phyloP scores from a whole-genome alignment of 2,797 vertebrate species.

The Amniataba percoides region DNA sequence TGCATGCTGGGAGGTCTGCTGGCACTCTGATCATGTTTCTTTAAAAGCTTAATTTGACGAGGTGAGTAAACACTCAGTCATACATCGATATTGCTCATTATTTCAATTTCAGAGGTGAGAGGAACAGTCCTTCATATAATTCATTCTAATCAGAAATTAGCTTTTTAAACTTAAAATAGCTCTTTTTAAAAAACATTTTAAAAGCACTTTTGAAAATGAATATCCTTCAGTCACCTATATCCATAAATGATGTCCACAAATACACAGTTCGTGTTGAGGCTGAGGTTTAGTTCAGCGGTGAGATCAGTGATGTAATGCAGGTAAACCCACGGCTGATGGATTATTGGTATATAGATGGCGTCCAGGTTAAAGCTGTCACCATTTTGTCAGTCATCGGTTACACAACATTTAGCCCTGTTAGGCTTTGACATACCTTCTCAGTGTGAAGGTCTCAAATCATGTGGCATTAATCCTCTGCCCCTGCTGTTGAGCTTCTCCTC shows the following conservation, averaged over 20 bases:
- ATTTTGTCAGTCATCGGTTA: slow-evolving; percentile 47
- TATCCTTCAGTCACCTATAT: no score
- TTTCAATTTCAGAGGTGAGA: not conserved
- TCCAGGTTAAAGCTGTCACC: slow-evolving; percentile 27
- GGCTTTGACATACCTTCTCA: slow-evolving; percentile 6
- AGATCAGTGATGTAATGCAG: slow-evolving; percentile 48
- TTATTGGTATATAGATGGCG: slow-evolving; percentile 46
- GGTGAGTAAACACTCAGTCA: not conserved
- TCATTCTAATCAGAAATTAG: no score
- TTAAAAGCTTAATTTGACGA: not conserved
- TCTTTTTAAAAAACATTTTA: no score
- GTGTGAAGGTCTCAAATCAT: slow-evolving; percentile 26
- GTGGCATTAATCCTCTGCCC: slow-evolving; percentile 12
- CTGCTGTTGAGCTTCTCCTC: slow-evolving; percentile 17
- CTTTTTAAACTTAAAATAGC: no score
- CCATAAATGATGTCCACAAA: no score
- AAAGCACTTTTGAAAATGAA: no score
- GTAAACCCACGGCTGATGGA: slow-evolving; percentile 43
- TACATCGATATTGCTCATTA: not conserved
- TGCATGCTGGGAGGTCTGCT: not conserved
- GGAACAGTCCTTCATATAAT: no score
- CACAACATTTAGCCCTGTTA: slow-evolving; percentile 56
- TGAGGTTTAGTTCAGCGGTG: not conserved
- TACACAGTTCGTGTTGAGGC: not conserved
- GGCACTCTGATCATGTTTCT: not conserved